Base-by-base conservation (phyloP, 2,888 invertebrate genomes). In the Colostygia pectinataria region DNA sequence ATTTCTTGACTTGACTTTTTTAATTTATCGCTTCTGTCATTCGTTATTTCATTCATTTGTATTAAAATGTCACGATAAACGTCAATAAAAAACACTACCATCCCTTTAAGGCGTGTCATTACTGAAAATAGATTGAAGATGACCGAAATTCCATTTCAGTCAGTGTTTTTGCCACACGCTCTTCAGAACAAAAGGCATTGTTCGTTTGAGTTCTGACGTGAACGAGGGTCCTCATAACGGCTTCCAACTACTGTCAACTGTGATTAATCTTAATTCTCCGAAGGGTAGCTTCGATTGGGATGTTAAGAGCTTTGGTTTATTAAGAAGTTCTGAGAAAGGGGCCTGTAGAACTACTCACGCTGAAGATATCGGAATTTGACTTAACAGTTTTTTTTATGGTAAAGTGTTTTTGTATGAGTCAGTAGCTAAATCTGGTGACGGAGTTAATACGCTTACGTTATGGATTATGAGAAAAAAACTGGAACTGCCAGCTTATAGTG, bases 211-310 rank as follows among this genome's bases (percentile, higher is more conserved):
- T 54, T 52, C 29, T 51, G 59, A 62, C 61, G 54, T 46, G 38
- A 63, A 62, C 59, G 57, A 62, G 62, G 62, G 59, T 61, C 36
- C 59, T 57, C 51, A 51, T 43, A 44, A 42, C 65, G 48, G 51
- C 61, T 65, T 63, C 20, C 63, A 73, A 73, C 72, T 73, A 62
- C 57, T 66, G 71, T 68, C 69, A 69, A 72, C 71, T 65, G 69
- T 66, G 59, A 73, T 73, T 69, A 71, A 73, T 73, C 72, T 68
- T 67, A 65, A 69, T 73, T 70, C 65, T 65, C 63, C 61, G 61
- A 55, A 46, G 61, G 60, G 56, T 58, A 61, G 66, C 62, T 65
- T 58, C 66, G 65, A 68, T 68, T 63, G 65, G 53, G 55, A n/a
- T 38, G 20, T 20, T 5, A 6, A 20, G 20, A 20, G 32, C 9